Evolutionary conservation across 2,797 vertebrate genomes (phyloP), one percentile per base, ranked within the genome.

Genomic region (Phoebastria nigripes): DNA sequence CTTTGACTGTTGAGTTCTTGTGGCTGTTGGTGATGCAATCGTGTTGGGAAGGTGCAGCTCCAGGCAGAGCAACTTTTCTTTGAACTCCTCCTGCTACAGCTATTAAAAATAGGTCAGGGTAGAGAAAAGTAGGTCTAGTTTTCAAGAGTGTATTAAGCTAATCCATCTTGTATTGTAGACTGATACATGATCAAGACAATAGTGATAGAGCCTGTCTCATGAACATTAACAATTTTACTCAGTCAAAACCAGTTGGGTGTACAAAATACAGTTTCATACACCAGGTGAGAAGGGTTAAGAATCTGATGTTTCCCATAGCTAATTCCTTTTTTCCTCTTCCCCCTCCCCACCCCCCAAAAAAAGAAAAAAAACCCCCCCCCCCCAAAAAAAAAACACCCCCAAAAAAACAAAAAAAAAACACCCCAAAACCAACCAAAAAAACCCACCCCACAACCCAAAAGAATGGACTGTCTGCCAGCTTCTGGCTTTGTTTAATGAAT

Each of bases 51-150:
- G 90, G 90, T 90, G 87, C 92, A 92, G 90, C 92, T 96, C 89
- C 72, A 87, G 91, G 91, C 94, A 84, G 35, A 95, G 88, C n/a
- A 91, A 61, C 69, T 91, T 91, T 71, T 71, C 95, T 97, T 96
- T 95, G 94, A 96, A 95, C 91, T 93, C 12, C 35, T 95, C 28
- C 61, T 89, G 85, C 39, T 93, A 72, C 35, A 91, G 66, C 88
- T 89, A 90, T 93, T 94, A 95, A 93, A 96, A 97, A 95, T 89
- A 94, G 82, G 92, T 92, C 88, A 70, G 52, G 33, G 83, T 55
- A 94, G 67, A 85, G n/a, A 86, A 89, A 91, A 87, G 51, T 61
- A 92, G 39, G 91, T 94, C 71, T 87, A 72, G 63, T 54, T 91
- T 90, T 90, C 59, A 76, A 28, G 63, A 92, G 66, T 69, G 73